Conservation (phyloP, 23 tunicate genomes). For the Ciona savignyi region DNA sequence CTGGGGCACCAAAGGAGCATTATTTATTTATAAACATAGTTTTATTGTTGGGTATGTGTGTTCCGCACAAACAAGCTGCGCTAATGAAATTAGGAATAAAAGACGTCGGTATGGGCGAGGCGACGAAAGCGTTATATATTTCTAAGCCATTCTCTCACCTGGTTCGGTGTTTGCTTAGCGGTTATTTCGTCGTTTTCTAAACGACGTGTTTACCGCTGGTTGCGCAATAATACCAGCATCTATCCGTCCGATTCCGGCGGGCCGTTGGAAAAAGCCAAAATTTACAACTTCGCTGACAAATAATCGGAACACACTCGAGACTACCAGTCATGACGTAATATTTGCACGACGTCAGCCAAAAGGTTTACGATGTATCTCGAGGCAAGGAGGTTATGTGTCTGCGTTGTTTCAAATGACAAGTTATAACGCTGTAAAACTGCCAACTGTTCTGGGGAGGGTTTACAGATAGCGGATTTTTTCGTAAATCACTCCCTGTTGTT, state of each 20-base stretch:
- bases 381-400: background rate
- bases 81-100: constrained; percentile 27
- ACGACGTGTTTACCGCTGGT: background rate
- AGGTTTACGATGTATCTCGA: background rate
- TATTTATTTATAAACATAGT: constrained; percentile 64
- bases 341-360: background rate
- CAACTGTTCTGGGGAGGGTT: background rate
- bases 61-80: constrained; percentile 24
- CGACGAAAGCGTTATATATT: background rate
- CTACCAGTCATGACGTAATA: constrained; percentile 1
- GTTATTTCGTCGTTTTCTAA: background rate
- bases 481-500: background rate
- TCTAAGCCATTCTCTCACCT: background rate
- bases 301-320: too few relatives aligned
- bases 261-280: too few relatives aligned
- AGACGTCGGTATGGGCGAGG: constrained; percentile 2
- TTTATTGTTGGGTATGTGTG: constrained; percentile 7
- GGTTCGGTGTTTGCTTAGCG: background rate
- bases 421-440: background rate
- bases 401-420: background rate
- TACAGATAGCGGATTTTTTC: background rate
- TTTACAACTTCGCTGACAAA: too few relatives aligned
- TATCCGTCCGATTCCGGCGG: too few relatives aligned
- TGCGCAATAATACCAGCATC: background rate
- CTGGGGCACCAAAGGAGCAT: constrained; percentile 9